Percentiles rank a stretch among this genome's conserved stretches.
phyloP scores from a whole-genome alignment of 2,797 vertebrate genomes.

The Scolopax bukidnonensis region DNA sequence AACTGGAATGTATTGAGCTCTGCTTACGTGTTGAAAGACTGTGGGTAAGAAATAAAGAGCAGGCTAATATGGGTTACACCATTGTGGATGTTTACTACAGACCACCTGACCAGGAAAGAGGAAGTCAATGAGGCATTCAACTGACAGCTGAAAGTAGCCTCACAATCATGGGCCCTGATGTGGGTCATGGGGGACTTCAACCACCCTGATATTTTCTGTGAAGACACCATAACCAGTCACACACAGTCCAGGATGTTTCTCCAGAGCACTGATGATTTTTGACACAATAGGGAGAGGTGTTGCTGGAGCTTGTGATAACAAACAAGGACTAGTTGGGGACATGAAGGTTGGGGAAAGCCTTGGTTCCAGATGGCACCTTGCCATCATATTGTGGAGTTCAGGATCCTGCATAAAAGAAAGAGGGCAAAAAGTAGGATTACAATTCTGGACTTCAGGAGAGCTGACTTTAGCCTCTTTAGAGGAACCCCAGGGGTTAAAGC shows the following conservation, averaged over 20 bases:
- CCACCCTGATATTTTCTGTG: neutral
- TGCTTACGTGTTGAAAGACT: neutral
- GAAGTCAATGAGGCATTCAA: neutral
- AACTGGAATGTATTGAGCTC: neutral
- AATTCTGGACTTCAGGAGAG: neutral
- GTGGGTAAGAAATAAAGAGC: neutral
- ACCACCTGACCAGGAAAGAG: neutral
- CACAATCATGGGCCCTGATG: neutral
- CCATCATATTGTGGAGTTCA: neutral
- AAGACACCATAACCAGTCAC: neutral
- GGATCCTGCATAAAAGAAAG: neutral
- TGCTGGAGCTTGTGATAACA: neutral
- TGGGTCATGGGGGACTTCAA: neutral
- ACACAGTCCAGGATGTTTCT: neutral
- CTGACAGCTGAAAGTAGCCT: neutral
- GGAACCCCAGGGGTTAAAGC: neutral
- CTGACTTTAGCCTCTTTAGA: neutral
- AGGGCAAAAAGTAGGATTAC: neutral
- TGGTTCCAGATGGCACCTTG: neutral
- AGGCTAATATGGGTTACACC: neutral
- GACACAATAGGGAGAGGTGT: neutral
- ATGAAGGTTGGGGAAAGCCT: neutral
- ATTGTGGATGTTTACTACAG: neutral
- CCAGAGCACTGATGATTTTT: neutral
- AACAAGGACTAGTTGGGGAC: neutral